A percentile compares a stretch with the other conserved stretches of the same genome.
Conservation (phyloP, 2,113 vertebrate species). For the Chrysochloris asiatica region DNA sequence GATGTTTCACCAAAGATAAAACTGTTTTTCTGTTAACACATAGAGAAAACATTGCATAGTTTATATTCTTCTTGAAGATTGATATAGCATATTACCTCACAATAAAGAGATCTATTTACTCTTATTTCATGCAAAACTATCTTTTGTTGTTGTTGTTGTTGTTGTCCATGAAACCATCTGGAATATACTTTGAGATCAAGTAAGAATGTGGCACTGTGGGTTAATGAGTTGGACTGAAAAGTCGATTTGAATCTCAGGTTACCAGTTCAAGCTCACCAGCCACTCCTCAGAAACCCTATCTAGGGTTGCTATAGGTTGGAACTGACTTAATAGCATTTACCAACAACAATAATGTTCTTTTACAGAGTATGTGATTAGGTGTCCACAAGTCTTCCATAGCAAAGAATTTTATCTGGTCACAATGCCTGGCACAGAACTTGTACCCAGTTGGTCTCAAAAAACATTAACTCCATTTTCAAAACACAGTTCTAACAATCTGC, state of each 20-base stretch:
- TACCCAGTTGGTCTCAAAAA: background rate
- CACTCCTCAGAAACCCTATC: no score
- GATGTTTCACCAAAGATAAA: background rate
- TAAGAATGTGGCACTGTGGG: background rate
- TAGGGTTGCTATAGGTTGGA: no score
- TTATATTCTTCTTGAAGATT: background rate
- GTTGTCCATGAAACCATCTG: background rate
- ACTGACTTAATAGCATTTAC: no score
- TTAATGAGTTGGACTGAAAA: no score
- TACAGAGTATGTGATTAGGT: background rate
- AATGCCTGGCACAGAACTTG: background rate
- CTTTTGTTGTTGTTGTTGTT: background rate
- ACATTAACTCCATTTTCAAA: slow-evolving; percentile 14
- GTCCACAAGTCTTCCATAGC: background rate
- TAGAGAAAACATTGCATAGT: background rate
- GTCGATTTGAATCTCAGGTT: no score
- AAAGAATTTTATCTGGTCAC: background rate
- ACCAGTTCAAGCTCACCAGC: no score
- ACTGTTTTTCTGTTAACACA: background rate
- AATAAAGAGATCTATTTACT: background rate
- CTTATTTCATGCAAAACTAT: background rate
- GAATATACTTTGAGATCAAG: background rate
- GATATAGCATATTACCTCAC: background rate
- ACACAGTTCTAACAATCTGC: background rate
- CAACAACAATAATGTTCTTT: no score